These are phyloP conservation scores for Archilochus colubris DNA, from an alignment of 2,113 vertebrate genomes.

Conservation along the genomic window DNA sequence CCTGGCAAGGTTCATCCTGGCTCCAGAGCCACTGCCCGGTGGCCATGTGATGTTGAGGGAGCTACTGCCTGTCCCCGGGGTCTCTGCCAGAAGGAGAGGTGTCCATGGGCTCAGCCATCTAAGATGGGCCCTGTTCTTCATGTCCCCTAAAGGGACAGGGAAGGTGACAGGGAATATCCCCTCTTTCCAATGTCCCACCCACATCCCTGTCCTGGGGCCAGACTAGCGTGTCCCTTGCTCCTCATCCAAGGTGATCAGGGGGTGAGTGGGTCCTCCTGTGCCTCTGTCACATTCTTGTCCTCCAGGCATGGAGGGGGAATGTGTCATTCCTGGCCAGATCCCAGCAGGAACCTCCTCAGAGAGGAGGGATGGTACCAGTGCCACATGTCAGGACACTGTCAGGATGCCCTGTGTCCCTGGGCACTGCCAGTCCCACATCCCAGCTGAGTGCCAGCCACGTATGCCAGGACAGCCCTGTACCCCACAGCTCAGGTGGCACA, in stretches of 20 bases:
- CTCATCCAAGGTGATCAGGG: too few relatives aligned
- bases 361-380: too few relatives aligned
- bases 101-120: rapidly evolving
- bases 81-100: neutral
- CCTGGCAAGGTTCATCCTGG: rapidly evolving
- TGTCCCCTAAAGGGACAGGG: neutral
- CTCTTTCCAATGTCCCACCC: neutral
- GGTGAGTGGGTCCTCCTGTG: rapidly evolving
- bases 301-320: rapidly evolving
- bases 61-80: neutral
- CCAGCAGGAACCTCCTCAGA: too few relatives aligned
- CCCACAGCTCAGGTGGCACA: neutral
- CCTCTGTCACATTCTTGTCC: neutral
- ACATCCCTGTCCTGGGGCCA: neutral
- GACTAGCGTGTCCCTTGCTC: neutral
- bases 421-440: neutral
- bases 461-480: neutral
- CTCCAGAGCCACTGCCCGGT: neutral
- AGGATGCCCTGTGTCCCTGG: neutral
- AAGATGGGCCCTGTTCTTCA: neutral
- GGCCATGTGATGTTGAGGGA: neutral
- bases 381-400: neutral
- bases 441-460: neutral
- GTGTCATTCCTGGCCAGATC: neutral
- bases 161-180: neutral